These are phyloP conservation scores for Dasypogon diadema DNA, from an alignment of 2,888 invertebrate species.

Conservation along the genomic window DNA sequence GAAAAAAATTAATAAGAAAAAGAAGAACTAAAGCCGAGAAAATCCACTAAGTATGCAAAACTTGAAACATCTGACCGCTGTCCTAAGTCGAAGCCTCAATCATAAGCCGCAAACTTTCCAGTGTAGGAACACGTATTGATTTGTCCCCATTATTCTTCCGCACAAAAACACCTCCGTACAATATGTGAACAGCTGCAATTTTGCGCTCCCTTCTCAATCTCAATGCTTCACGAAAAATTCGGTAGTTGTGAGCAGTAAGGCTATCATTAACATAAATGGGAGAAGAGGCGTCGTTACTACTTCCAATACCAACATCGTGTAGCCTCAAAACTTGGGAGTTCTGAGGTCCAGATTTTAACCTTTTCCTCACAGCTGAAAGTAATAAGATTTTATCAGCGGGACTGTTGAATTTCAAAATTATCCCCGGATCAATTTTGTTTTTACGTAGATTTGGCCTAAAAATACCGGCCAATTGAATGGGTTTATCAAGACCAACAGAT, in stretches of 20 bases:
- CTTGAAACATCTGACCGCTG: no score
- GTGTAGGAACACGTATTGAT: neutral
- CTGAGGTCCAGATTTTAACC: neutral
- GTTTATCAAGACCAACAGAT: neutral
- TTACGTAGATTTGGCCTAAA: no score
- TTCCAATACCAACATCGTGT: neutral
- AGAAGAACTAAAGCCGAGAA: no score
- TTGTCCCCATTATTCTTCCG: no score
- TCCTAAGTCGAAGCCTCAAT: no score
- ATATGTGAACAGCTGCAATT: neutral
- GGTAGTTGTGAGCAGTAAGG: neutral
- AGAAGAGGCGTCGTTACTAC: neutral
- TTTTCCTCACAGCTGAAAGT: neutral
- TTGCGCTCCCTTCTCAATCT: neutral
- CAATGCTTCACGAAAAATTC: neutral
- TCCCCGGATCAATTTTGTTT: neutral
- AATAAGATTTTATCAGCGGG: neutral
- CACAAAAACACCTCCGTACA: no score
- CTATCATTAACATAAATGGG: neutral
- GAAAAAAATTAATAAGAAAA: no score
- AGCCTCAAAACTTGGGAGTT: neutral
- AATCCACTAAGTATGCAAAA: no score
- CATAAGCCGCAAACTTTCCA: no score
- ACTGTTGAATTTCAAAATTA: neutral
- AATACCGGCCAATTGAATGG: neutral